phyloP scores from a whole-genome alignment of 1,140 invertebrate species.

The Caligus rogercresseyi region DNA sequence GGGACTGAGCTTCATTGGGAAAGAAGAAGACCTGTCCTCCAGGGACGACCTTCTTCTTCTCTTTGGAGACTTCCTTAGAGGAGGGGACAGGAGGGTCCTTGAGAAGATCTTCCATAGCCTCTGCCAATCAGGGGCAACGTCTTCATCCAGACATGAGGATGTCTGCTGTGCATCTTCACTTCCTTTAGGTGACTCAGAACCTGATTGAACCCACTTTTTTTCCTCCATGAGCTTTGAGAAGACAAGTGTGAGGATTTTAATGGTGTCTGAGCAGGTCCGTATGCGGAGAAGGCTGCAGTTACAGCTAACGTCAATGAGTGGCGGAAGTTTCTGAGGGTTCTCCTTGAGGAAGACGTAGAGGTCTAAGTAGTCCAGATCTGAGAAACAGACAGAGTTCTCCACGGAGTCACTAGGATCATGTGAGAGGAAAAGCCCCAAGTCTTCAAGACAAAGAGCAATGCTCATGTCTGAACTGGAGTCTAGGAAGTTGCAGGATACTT shows the following conservation, averaged over 20 bases:
- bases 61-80: not conserved
- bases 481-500: constrained; percentile 10
- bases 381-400: constrained; percentile 1
- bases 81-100: not conserved
- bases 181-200: no score
- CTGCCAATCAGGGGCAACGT: constrained; percentile 16
- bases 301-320: not conserved
- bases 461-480: constrained; percentile 4
- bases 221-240: not conserved
- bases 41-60: not conserved
- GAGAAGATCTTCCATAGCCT: constrained; percentile 15
- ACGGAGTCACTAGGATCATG: not conserved
- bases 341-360: not conserved
- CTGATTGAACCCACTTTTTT: not conserved
- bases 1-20: constrained; percentile 9
- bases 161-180: not conserved
- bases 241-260: constrained; percentile 1
- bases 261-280: constrained; percentile 9
- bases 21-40: constrained; percentile 19
- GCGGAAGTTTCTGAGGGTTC: not conserved
- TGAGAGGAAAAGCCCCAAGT: constrained; percentile 11
- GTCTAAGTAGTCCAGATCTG: constrained; percentile 17
- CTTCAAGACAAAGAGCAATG: constrained; percentile 12
- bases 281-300: constrained; percentile 6
- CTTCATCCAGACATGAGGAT: not conserved